Evolutionary conservation across 2,113 vertebrate genomes (phyloP).

Genomic region (Varanus komodoensis): DNA sequence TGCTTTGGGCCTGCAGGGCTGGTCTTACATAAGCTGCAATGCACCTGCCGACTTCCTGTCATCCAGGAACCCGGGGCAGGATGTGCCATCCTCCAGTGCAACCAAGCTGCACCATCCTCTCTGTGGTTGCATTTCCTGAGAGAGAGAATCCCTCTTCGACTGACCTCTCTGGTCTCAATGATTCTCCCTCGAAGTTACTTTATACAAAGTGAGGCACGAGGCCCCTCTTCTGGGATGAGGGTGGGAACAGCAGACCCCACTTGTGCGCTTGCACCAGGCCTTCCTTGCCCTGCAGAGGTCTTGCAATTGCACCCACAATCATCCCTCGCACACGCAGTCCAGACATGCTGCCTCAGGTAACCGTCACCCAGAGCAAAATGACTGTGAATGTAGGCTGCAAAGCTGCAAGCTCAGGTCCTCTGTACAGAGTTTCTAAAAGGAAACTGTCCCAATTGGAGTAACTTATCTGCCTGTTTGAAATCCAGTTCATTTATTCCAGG

Average conservation of each 20-base stretch:
- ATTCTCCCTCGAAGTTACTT: background rate
- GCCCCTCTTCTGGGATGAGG: background rate
- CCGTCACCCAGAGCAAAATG: background rate
- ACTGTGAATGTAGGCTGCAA: background rate
- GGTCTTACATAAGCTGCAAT: background rate
- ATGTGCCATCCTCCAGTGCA: background rate
- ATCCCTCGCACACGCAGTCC: background rate
- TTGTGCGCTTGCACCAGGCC: background rate
- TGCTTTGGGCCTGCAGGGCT: background rate
- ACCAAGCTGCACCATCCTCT: background rate
- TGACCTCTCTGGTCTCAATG: background rate
- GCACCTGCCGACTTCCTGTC: background rate
- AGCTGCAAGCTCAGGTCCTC: background rate
- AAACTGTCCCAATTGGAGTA: background rate
- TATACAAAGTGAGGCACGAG: background rate
- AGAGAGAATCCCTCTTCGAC: background rate
- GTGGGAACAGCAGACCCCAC: background rate
- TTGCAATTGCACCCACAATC: background rate
- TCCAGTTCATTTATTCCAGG: background rate
- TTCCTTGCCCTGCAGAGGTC: background rate
- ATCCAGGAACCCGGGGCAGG: background rate
- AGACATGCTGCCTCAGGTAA: background rate
- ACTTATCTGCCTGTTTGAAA: background rate
- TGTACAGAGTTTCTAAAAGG: background rate
- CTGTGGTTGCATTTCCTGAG: background rate